Percentiles rank a stretch among this genome's conserved stretches.
These are phyloP conservation scores for Pipistrellus kuhlii DNA, from an alignment of 2,797 vertebrate genomes.

Conservation along the genomic window DNA sequence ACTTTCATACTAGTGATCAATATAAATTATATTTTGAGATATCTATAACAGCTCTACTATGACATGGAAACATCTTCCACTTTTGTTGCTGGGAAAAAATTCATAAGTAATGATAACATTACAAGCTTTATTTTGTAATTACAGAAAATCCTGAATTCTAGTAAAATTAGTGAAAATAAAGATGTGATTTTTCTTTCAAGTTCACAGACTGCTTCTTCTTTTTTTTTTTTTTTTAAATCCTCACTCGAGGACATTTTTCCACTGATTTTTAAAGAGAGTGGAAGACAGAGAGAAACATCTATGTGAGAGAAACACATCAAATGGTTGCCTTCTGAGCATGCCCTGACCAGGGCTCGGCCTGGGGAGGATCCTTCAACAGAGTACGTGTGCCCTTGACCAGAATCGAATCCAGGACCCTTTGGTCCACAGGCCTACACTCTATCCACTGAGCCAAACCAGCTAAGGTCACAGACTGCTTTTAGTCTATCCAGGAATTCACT, in stretches of 20 bases:
- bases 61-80: neutral
- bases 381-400: no score
- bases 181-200: neutral
- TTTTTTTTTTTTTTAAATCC: no score
- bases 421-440: no score
- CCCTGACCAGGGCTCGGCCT: no score
- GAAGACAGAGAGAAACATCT: no score
- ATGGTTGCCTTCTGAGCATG: no score
- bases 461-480: neutral
- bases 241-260: no score
- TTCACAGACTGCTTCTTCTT: neutral
- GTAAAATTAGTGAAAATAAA: constrained; percentile 39
- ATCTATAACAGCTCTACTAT: neutral
- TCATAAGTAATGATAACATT: neutral
- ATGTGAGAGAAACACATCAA: no score
- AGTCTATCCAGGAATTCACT: neutral
- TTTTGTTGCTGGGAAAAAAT: constrained; percentile 48
- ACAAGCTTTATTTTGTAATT: neutral
- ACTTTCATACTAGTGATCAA: neutral
- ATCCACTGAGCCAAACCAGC: no score
- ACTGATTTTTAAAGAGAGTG: no score
- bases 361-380: no score
- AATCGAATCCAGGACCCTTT: no score
- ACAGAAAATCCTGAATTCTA: constrained; percentile 32
- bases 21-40: neutral